Conservation (phyloP, 1,140 invertebrate genomes). For the Papilio glaucus region DNA sequence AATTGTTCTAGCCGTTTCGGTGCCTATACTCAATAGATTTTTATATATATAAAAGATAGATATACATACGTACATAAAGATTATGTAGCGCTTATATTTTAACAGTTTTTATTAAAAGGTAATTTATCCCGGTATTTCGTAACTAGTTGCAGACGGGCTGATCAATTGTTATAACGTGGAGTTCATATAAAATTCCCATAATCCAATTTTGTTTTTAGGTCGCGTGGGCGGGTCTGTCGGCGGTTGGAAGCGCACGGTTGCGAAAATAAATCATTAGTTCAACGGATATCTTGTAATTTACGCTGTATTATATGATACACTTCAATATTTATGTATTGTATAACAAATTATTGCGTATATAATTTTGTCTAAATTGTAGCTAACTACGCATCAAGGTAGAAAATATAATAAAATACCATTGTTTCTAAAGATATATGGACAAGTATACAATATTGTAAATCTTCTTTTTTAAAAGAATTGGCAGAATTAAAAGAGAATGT, state of each 20-base stretch:
- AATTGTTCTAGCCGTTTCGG: no score
- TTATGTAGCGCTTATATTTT: not conserved
- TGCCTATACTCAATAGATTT: no score
- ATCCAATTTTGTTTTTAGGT: constrained; percentile 25
- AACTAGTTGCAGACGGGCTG: not conserved
- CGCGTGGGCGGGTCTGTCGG: constrained; percentile 9
- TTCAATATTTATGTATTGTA: no score
- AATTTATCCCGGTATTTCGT: constrained; percentile 3
- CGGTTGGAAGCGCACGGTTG: constrained; percentile 14
- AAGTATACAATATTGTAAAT: no score
- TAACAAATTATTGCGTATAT: not conserved
- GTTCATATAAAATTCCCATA: constrained; percentile 20
- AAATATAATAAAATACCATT: no score
- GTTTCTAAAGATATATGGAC: no score
- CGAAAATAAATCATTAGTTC: constrained; percentile 5
- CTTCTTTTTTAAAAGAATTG: no score
- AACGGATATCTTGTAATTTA: constrained; percentile 17
- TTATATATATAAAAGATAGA: no score
- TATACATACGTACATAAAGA: no score
- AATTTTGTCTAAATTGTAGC: no score
- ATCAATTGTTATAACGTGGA: constrained; percentile 8
- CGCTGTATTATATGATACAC: not conserved
- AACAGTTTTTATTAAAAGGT: not conserved
- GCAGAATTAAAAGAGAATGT: no score
- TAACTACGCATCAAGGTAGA: no score